Percentiles rank a stretch among this genome's conserved stretches.
phyloP scores from a whole-genome alignment of 1,140 invertebrate species.

The Drosophila sechellia region DNA sequence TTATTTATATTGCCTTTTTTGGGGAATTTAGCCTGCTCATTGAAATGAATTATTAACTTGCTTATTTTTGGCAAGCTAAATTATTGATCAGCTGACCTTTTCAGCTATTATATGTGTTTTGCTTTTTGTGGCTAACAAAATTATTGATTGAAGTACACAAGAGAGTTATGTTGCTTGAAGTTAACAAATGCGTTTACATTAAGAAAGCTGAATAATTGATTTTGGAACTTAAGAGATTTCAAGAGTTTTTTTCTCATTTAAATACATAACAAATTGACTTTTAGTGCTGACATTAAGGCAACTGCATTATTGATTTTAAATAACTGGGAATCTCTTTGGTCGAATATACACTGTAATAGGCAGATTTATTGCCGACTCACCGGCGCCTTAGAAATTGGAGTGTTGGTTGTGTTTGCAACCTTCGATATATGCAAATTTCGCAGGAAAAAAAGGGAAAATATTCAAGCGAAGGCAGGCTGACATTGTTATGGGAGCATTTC shows the following conservation, averaged over 20 bases:
- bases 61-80: too few species aligned
- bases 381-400: conserved; percentile 32
- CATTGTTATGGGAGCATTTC: conserved; percentile 23
- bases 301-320: background rate
- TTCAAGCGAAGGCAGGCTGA: conserved; percentile 29
- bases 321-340: background rate
- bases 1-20: background rate
- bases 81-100: background rate
- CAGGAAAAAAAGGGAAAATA: conserved; percentile 10
- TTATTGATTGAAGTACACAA: background rate
- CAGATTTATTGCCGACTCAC: conserved; percentile 43
- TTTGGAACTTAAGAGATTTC: background rate
- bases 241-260: background rate
- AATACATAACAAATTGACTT: background rate
- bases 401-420: conserved; percentile 34
- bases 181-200: background rate
- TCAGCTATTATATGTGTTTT: background rate
- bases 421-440: conserved; percentile 37
- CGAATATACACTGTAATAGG: conserved; percentile 17
- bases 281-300: background rate
- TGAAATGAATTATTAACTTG: background rate
- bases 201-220: background rate
- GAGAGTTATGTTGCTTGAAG: background rate
- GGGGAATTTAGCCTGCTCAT: too few species aligned
- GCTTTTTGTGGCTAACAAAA: background rate